These are phyloP conservation scores for Drosophila nikananu DNA, from an alignment of 1,140 invertebrate species.

Conservation along the genomic window DNA sequence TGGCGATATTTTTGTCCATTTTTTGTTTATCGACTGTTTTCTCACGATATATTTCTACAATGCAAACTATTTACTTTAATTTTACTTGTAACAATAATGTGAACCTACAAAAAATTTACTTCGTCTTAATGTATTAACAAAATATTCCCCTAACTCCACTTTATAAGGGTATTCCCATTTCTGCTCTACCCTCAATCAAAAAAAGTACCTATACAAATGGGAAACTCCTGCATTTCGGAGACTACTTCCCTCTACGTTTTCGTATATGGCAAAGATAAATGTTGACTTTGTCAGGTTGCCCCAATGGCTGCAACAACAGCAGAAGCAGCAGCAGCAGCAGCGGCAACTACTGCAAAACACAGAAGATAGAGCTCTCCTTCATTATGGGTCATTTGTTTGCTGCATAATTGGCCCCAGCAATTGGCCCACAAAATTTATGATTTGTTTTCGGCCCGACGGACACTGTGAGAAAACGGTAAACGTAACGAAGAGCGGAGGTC, in stretches of 20 bases:
- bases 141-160: too few species aligned
- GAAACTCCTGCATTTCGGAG: conserved; percentile 30
- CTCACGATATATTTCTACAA: too few species aligned
- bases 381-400: conserved; percentile 83
- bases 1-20: too few species aligned
- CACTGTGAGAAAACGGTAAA: conserved; percentile 68
- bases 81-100: not conserved
- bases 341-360: conserved; percentile 22
- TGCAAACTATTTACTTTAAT: too few species aligned
- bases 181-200: not conserved
- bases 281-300: conserved; percentile 77
- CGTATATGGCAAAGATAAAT: conserved; percentile 78
- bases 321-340: conserved; percentile 12
- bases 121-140: not conserved
- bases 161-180: conserved; percentile 26
- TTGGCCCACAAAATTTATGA: conserved; percentile 81
- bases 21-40: too few species aligned
- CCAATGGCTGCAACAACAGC: conserved; percentile 34
- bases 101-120: not conserved
- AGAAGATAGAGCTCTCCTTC: conserved; percentile 58
- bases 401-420: conserved; percentile 78
- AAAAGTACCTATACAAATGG: not conserved
- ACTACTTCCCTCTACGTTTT: conserved; percentile 31
- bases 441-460: conserved; percentile 46
- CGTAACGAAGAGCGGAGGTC: conserved; percentile 12